These are phyloP conservation scores for Datnioides undecimradiatus DNA, from an alignment of 2,113 vertebrate genomes.

Conservation along the genomic window DNA sequence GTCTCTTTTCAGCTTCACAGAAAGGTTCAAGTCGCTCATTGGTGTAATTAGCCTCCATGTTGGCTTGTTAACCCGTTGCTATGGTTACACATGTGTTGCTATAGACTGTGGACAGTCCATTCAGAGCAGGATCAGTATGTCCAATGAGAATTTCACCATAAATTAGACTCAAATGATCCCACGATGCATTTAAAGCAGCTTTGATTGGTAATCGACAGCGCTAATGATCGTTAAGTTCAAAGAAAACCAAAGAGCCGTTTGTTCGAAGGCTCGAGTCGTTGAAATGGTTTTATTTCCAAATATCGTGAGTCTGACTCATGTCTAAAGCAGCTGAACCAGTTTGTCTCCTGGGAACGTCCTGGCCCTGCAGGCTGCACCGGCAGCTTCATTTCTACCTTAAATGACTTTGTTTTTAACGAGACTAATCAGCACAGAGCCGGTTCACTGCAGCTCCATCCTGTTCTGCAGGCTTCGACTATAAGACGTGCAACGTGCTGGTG, in stretches of 20 bases:
- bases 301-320: neutral
- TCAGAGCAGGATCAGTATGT: neutral
- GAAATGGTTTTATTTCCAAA: neutral
- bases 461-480: slow-evolving; percentile 89
- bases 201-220: too few relatives aligned
- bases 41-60: too few relatives aligned
- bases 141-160: neutral
- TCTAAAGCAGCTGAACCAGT: neutral
- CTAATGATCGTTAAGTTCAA: too few relatives aligned
- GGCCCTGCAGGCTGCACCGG: neutral
- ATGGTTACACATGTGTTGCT: too few relatives aligned
- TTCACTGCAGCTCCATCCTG: neutral
- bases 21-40: too few relatives aligned
- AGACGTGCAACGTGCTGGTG: slow-evolving; percentile 85
- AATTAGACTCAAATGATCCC: neutral
- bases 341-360: neutral
- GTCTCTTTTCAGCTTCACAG: too few relatives aligned
- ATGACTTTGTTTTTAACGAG: neutral
- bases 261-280: too few relatives aligned
- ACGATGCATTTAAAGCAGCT: too few relatives aligned
- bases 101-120: neutral
- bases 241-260: too few relatives aligned
- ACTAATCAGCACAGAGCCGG: neutral
- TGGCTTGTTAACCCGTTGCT: too few relatives aligned
- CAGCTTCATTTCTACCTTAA: neutral